These are phyloP conservation scores for Ahaetulla prasina DNA, from an alignment of 2,113 vertebrate species.

Conservation along the genomic window DNA sequence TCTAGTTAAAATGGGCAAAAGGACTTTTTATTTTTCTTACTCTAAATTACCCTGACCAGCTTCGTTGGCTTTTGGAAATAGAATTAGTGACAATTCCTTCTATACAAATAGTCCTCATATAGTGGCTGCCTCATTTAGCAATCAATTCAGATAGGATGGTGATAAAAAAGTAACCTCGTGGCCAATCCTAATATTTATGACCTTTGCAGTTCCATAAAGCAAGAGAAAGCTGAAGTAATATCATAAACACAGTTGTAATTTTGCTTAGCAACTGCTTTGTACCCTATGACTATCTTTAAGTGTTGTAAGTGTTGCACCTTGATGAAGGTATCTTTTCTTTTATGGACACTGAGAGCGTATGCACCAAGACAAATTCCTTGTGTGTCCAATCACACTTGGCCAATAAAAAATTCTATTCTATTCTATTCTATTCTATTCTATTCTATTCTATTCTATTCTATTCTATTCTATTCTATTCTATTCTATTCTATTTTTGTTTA, in stretches of 20 bases:
- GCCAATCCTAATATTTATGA: neutral
- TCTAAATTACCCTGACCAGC: neutral
- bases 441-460: too few relatives aligned
- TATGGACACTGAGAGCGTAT: too few relatives aligned
- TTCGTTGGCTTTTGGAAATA: neutral
- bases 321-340: too few relatives aligned
- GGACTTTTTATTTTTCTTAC: neutral
- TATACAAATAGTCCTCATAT: neutral
- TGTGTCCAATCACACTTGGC: too few relatives aligned
- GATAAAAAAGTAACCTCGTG: neutral
- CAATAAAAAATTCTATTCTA: too few relatives aligned
- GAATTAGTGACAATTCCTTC: neutral
- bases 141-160: neutral
- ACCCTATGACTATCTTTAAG: too few relatives aligned
- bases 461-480: too few relatives aligned
- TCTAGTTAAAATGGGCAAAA: neutral
- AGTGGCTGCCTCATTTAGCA: neutral
- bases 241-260: neutral
- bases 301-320: too few relatives aligned
- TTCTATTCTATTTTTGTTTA: too few relatives aligned
- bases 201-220: neutral
- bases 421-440: too few relatives aligned
- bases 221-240: neutral
- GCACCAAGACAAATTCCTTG: too few relatives aligned
- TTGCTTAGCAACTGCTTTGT: neutral